These are phyloP conservation scores for Polymixis lichenea DNA, from an alignment of 2,888 invertebrate genomes.

Conservation along the genomic window DNA sequence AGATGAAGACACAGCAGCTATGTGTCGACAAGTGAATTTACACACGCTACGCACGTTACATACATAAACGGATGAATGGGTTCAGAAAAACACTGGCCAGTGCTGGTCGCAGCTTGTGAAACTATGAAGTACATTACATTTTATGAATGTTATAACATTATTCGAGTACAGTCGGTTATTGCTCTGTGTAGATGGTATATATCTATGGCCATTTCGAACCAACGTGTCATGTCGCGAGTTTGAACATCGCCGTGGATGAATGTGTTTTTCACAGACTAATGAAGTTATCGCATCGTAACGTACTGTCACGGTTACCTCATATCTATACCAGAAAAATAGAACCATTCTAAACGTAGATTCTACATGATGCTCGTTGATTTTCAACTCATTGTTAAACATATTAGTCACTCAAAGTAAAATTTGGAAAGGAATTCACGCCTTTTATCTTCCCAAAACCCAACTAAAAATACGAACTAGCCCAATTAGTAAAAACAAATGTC, in stretches of 20 bases:
- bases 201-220: constrained; percentile 28
- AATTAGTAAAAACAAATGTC: constrained; percentile 47
- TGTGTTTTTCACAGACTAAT: constrained; percentile 31
- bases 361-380: neutral
- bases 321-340: neutral
- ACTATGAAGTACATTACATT: constrained; percentile 49
- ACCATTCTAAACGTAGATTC: neutral
- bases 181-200: constrained; percentile 13
- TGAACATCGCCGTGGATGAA: constrained; percentile 33
- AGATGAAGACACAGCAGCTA: constrained; percentile 67
- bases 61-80: constrained; percentile 70
- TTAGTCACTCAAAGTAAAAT: neutral
- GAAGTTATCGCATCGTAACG: constrained; percentile 13
- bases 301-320: constrained; percentile 32
- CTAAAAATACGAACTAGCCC: constrained; percentile 6
- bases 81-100: constrained; percentile 75
- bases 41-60: constrained; percentile 60
- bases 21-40: constrained; percentile 71
- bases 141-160: constrained; percentile 45
- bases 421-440: neutral
- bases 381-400: neutral
- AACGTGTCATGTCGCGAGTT: constrained; percentile 55
- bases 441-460: neutral
- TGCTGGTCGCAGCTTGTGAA: constrained; percentile 65
- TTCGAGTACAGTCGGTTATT: constrained; percentile 32